Evolutionary conservation across 2,113 vertebrate species (phyloP), one percentile per base, ranked within the genome.

Genomic region (Hystrix cristata): DNA sequence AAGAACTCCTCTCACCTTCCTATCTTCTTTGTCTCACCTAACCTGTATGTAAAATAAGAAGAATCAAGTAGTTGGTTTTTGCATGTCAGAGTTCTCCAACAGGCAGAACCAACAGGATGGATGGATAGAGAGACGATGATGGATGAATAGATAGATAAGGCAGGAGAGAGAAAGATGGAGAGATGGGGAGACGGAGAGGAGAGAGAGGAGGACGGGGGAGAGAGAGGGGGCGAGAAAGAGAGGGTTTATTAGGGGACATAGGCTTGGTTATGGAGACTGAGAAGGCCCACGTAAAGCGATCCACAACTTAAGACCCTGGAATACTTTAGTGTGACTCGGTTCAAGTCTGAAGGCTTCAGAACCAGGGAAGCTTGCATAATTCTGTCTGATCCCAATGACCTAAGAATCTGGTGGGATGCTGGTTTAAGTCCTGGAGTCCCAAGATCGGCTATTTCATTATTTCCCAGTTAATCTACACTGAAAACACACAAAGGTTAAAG

Each of bases 401-500:
- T 62, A 25, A 46, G 59, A 83, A 84, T n/a, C 14, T 64, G n/a
- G 25, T 84, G 13, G 38, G 57, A 23, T 57, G 34, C 57, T 83
- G 57, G 81, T 46, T 2, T 43, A 46, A 62, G 7, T 11, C 23
- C 81, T 62, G 25, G 57, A 46, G 72, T 46, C 23, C 23, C 72
- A 76, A 48, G 12, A 48, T 48, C 78, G 90, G 55, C 60, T 69
- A 19, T 85, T 72, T 88, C 31, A 71, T 62, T 87, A 95, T 59
- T 90, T 93, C 69, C 27, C 21, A 72, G 67, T 51, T 83, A 48
- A 62, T 62, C 34, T 38, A 48, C 15, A 80, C 11, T 85, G 57
- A 84, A 94, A 92, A 87, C 57, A 48, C 15, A 79, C 31, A 85
- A 82, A 80, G 48, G 60, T 78, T 59, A 82, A 87, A 31, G 27